Evolutionary conservation across 2,888 invertebrate genomes (phyloP), one percentile per base, ranked within the genome.

Genomic region (Thysanoteuthis rhombus): DNA sequence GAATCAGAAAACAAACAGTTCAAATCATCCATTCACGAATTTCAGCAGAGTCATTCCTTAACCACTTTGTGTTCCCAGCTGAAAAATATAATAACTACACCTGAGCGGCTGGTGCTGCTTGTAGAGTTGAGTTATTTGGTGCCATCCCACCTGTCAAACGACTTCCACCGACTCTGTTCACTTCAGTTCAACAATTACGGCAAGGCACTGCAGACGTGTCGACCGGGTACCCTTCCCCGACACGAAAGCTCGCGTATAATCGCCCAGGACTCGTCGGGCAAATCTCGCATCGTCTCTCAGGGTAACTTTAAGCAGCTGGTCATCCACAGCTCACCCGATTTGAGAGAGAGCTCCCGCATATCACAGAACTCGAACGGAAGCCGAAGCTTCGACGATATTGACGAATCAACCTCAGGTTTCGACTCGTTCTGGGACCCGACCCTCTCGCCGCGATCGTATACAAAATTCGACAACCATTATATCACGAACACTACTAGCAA

Each of bases 121-220:
- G 95, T 96, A 38, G 96, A 96, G 93, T 93, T 96, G 40, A 95
- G 95, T 93, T 94, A 94, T 75, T 94, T 95, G 89, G 94, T 96
- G 92, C 96, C 96, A 4, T 93, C 94, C 89, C 94, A 94, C 89
- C 94, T 95, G 16, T 95, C 95, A 75, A 95, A 95, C 42, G 96
- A 96, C 94, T 96, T 96, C 94, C 96, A 96, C 92, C 94, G 95
- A 92, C 93, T 96, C 36, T 96, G 96, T 94, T 95, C 95, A 90
- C 93, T 96, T 47, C 95, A 96, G 93, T 96, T 95, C 93, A 94
- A 94, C 93, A 95, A 95, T 93, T 96, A 96, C 93, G 95, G 96
- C 89, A 94, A 95, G 1, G 96, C 95, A 93, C 93, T 96, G 38
- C 94, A 95, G 75, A 94, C 95, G 93, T 95, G 95, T 94, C 95